A percentile compares a stretch with the other conserved stretches of the same genome.
phyloP scores from a whole-genome alignment of 2,888 invertebrate genomes.

The Mystacides longicornis region DNA sequence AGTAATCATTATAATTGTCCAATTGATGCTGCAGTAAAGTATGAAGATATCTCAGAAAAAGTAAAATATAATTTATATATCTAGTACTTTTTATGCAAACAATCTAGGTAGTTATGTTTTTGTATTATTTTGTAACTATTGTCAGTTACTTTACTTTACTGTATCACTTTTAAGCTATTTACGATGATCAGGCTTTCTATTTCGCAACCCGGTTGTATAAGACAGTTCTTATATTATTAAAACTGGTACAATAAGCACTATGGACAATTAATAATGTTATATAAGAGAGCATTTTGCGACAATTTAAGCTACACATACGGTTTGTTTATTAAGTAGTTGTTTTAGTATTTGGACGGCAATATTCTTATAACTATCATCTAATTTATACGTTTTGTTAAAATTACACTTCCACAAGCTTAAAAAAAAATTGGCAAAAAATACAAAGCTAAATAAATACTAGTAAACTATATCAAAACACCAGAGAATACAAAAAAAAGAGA shows the following conservation, averaged over 20 bases:
- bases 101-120: no score
- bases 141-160: no score
- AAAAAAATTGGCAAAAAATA: background rate
- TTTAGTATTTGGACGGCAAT: background rate
- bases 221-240: background rate
- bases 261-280: background rate
- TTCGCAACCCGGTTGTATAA: background rate
- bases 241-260: background rate
- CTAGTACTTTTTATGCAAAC: no score
- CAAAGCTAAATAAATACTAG: background rate
- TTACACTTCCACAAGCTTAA: background rate
- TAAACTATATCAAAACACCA: background rate
- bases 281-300: background rate
- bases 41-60: no score
- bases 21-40: no score
- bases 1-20: background rate
- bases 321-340: background rate
- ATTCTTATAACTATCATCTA: background rate
- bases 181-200: no score
- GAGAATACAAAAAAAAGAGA: background rate
- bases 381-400: background rate
- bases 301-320: background rate
- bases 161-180: no score
- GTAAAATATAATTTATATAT: no score
- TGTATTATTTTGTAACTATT: background rate